phyloP scores from a whole-genome alignment of 1,140 invertebrate genomes.

The Drosophila nannoptera region DNA sequence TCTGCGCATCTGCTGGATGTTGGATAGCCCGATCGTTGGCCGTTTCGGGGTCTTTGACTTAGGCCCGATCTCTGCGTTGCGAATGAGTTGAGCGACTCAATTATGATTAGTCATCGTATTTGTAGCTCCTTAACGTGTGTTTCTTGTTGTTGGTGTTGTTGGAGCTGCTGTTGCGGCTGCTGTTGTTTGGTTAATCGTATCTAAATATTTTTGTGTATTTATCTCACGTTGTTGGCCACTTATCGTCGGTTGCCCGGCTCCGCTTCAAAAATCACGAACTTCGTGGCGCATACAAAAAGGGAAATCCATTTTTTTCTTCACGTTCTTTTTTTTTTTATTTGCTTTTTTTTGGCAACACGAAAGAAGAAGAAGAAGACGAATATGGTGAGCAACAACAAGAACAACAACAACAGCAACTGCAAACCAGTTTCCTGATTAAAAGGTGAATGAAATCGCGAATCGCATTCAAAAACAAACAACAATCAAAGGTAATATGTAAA shows the following conservation, averaged over 20 bases:
- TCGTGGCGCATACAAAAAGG: constrained; percentile 63
- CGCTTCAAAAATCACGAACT: constrained; percentile 46
- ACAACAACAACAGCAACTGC: constrained; percentile 37
- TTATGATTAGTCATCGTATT: constrained; percentile 56
- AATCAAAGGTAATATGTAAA: constrained; percentile 17
- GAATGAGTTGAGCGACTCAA: constrained; percentile 18
- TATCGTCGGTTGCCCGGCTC: constrained; percentile 34
- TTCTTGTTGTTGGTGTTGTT: constrained; percentile 11
- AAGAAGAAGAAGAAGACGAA: constrained; percentile 7
- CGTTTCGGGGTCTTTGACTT: constrained; percentile 34
- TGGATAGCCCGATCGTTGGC: background rate
- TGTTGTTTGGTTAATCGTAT: constrained; percentile 41
- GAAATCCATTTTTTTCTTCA: constrained; percentile 52
- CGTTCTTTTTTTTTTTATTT: constrained; percentile 17
- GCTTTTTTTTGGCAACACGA: constrained; percentile 43
- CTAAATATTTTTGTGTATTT: constrained; percentile 65
- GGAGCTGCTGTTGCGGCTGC: background rate
- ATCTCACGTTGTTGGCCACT: constrained; percentile 62
- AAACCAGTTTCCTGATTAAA: constrained; percentile 73
- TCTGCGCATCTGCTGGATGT: constrained; percentile 18
- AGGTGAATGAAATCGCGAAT: constrained; percentile 70
- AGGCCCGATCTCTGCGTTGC: constrained; percentile 22
- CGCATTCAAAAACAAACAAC: constrained; percentile 35
- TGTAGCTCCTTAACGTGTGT: constrained; percentile 43
- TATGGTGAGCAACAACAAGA: constrained; percentile 11